Conservation (phyloP, 2,888 invertebrate genomes). For the Cremastinae sp. region DNA sequence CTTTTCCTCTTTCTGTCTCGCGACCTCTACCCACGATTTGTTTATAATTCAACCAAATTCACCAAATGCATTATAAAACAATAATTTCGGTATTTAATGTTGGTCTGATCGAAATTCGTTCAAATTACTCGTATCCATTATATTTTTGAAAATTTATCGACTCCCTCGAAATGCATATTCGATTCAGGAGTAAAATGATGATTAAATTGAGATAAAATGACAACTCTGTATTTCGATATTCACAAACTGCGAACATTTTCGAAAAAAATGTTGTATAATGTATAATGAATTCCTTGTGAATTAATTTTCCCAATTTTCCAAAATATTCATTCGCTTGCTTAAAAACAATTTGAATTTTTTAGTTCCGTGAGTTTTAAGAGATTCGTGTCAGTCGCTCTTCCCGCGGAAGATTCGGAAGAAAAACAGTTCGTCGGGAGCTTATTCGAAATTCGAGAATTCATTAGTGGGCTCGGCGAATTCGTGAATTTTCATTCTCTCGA, state of each 20-base stretch:
- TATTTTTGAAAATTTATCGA: too few relatives aligned
- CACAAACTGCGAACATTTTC: too few relatives aligned
- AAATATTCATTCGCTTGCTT: neutral
- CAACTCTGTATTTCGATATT: too few relatives aligned
- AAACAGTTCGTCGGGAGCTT: neutral
- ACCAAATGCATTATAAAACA: slow-evolving; percentile 1
- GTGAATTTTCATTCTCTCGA: slow-evolving; percentile 49
- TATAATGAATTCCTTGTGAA: too few relatives aligned
- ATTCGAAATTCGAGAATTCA: slow-evolving; percentile 47
- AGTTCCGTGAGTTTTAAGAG: neutral
- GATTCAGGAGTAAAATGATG: too few relatives aligned
- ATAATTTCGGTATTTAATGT: slow-evolving; percentile 6
- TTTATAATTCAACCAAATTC: slow-evolving; percentile 25
- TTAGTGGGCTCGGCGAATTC: slow-evolving; percentile 33
- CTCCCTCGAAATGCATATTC: too few relatives aligned
- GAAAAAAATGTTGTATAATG: too few relatives aligned
- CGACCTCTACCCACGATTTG: slow-evolving; percentile 11
- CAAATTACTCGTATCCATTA: too few relatives aligned
- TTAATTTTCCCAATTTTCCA: too few relatives aligned
- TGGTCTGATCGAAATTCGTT: too few relatives aligned
- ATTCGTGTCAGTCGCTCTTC: neutral
- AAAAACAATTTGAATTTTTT: neutral
- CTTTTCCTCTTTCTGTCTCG: too few relatives aligned
- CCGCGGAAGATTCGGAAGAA: neutral
- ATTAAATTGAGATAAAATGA: too few relatives aligned